Conservation (phyloP, 2,888 invertebrate genomes). For the Erebia aethiops region DNA sequence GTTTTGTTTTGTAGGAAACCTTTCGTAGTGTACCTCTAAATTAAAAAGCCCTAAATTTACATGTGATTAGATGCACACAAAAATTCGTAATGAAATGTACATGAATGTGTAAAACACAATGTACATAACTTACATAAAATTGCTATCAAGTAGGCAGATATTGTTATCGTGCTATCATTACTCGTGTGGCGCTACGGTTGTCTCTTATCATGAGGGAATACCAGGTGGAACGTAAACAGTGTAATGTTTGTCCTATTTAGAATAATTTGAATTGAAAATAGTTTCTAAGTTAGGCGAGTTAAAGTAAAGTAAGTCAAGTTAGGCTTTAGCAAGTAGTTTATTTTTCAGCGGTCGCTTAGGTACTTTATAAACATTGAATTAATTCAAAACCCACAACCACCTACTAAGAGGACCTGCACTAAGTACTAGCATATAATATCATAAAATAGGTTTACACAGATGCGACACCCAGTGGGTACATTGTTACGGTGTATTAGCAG, state of each 20-base stretch:
- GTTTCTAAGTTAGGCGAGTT: too few relatives aligned
- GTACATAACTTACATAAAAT: too few relatives aligned
- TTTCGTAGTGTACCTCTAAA: too few relatives aligned
- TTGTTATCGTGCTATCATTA: not conserved
- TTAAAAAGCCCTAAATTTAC: too few relatives aligned
- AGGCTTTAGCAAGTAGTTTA: not conserved
- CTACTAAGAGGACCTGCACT: too few relatives aligned
- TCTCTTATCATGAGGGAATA: not conserved
- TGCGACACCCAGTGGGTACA: conserved; percentile 9
- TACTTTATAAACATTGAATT: not conserved
- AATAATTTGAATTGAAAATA: not conserved
- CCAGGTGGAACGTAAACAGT: not conserved
- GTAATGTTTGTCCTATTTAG: not conserved
- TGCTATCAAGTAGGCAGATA: not conserved
- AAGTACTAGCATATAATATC: too few relatives aligned
- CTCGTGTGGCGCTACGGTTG: not conserved
- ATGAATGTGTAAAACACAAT: too few relatives aligned
- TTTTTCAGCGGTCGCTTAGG: not conserved
- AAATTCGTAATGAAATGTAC: too few relatives aligned
- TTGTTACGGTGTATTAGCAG: not conserved
- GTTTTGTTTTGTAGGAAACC: too few relatives aligned
- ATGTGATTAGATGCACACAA: too few relatives aligned
- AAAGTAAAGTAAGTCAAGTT: not conserved
- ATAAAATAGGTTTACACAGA: too few relatives aligned
- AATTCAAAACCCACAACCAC: not conserved